Base-by-base conservation (phyloP, 1,140 invertebrate genomes). In the Battus philenor region DNA sequence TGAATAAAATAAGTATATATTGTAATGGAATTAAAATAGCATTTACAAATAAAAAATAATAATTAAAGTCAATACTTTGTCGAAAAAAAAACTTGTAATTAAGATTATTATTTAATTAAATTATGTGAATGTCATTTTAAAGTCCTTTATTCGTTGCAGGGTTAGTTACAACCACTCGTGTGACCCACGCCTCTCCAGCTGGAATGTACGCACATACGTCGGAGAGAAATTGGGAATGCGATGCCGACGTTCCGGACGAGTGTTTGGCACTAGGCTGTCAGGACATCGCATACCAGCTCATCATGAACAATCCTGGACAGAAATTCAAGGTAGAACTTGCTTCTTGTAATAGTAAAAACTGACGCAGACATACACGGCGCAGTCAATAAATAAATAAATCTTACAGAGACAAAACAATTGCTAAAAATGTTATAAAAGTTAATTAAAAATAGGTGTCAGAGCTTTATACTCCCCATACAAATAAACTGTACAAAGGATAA, bases 191-290 rank as follows among this genome's bases (percentile, higher is more conserved):
- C 0, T 93, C 92, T 0, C 92, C 93, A 1, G 91, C 91, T 0
- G 91, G 92, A 0, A 87, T 92, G 29, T 97, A 95, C 85, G 93
- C 93, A 0, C 90, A 94, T 60, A 88, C 90, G 0, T 88, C 93
- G 0, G 90, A 92, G 46, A 80, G 93, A n/a, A 90, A 93, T 60
- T 95, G 93, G 91, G 93, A 95, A 77, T 90, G 90, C 47, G 93
- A 95, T 88, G 68, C 90, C 64, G 70, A 89, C 68, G 86, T 89
- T 0, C 68, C 68, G 0, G 56, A 73, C 0, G 59, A 79, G 9
- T 83, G 83, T n/a, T 48, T 74, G 7, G 50, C 78, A 12, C 49
- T 84, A 0, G 71, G 69, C 7, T 88, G 87, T 58, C 50, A 58
- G 18, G 88, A 89, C 48, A 86, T 89, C 30, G 88, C 87, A 0